Percentiles rank a stretch among this genome's conserved stretches.
phyloP scores from a whole-genome alignment of 1,140 invertebrate species.

The Caenorhabditis latens region DNA sequence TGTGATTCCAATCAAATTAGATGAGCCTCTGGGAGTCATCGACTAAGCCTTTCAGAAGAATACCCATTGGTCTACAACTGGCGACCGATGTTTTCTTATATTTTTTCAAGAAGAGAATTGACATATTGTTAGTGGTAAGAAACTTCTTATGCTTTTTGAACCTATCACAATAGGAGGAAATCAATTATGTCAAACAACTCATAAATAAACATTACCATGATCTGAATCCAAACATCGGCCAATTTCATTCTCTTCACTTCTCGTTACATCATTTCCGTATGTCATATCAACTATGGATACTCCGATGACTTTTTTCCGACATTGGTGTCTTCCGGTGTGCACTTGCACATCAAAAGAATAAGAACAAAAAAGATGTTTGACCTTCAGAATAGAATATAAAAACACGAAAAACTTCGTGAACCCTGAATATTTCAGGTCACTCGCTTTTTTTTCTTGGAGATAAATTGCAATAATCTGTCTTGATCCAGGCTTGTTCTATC shows the following conservation, averaged over 20 bases:
- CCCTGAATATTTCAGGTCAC: neutral
- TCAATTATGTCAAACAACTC: too few relatives aligned
- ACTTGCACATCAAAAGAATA: slow-evolving; percentile 14
- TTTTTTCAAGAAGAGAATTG: neutral
- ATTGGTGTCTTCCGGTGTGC: neutral
- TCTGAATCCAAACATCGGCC: neutral
- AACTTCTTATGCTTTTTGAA: too few relatives aligned
- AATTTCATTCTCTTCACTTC: neutral
- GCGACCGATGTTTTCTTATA: neutral
- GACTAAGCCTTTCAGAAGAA: slow-evolving; percentile 6
- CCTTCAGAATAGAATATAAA: neutral
- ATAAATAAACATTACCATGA: too few relatives aligned
- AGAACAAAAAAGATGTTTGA: slow-evolving; percentile 2
- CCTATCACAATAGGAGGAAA: too few relatives aligned
- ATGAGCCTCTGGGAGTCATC: slow-evolving; percentile 3
- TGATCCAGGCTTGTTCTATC: neutral
- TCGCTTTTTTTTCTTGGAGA: neutral
- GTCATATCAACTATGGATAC: neutral
- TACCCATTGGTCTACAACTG: neutral
- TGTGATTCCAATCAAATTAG: slow-evolving; percentile 49
- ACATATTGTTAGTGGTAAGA: too few relatives aligned
- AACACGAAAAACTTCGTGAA: neutral
- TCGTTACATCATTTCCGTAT: slow-evolving; percentile 9
- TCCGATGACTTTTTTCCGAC: neutral
- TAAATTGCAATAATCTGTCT: too few relatives aligned